Conservation (phyloP, 2,888 invertebrate genomes). For the Brenthis daphne region DNA sequence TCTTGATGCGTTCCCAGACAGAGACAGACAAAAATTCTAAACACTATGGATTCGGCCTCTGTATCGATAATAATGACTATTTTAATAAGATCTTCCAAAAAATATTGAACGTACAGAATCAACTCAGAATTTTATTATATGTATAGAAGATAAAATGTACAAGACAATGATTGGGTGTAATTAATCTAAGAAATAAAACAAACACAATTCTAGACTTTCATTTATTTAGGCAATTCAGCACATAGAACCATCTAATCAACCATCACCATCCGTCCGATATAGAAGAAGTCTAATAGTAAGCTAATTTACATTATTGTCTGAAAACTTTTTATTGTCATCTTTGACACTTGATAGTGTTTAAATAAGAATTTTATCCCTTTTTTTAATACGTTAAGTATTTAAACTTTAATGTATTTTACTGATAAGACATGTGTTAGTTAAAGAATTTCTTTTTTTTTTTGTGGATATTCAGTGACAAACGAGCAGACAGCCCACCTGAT, state of each 20-base stretch:
- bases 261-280: slow-evolving; percentile 38
- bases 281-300: slow-evolving; percentile 46
- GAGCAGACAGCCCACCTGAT: too few relatives aligned
- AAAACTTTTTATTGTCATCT: slow-evolving; percentile 40
- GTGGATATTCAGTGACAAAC: too few relatives aligned
- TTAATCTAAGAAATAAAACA: slow-evolving; percentile 28
- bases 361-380: slow-evolving; percentile 32
- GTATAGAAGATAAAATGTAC: too few relatives aligned
- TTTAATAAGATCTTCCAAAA: too few relatives aligned
- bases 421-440: not conserved
- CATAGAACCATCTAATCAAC: slow-evolving; percentile 52
- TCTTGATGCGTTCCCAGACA: too few relatives aligned
- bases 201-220: slow-evolving; percentile 31
- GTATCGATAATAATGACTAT: too few relatives aligned
- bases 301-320: slow-evolving; percentile 48
- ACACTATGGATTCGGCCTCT: too few relatives aligned
- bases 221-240: slow-evolving; percentile 71
- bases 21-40: too few relatives aligned
- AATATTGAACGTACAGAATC: too few relatives aligned
- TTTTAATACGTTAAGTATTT: not conserved
- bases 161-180: not conserved
- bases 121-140: too few relatives aligned
- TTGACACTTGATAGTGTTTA: slow-evolving; percentile 16
- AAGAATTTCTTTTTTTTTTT: too few relatives aligned
- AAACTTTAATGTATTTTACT: not conserved